Conservation (phyloP, 2,888 invertebrate species). For the Villa cingulata region DNA sequence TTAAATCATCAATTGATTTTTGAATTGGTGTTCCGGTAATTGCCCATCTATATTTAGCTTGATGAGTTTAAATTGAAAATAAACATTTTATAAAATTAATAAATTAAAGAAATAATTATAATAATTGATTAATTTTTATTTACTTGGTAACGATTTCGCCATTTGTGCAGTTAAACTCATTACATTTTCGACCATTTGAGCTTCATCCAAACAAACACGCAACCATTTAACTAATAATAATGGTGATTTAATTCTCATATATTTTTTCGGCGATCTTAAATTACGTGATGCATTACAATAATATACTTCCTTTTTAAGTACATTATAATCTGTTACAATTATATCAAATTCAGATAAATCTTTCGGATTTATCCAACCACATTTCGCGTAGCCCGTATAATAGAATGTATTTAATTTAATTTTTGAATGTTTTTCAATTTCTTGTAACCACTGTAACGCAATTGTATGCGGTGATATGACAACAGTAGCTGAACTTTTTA, state of each 20-base stretch:
- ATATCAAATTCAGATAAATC: constrained; percentile 51
- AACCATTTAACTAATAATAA: constrained; percentile 59
- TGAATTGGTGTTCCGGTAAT: constrained; percentile 62
- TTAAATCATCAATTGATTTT: constrained; percentile 40
- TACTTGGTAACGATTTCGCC: constrained; percentile 26
- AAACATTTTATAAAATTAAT: no score
- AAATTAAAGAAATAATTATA: no score
- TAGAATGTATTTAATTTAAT: constrained; percentile 38
- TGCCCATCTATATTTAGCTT: constrained; percentile 54
- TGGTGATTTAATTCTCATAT: constrained; percentile 49
- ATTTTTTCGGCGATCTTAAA: constrained; percentile 47
- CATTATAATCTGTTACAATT: constrained; percentile 57
- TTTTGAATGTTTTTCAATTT: constrained; percentile 50
- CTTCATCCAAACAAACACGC: constrained; percentile 66
- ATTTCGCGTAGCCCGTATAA: constrained; percentile 37
- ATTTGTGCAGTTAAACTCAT: constrained; percentile 42
- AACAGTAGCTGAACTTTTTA: constrained; percentile 47
- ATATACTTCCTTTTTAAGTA: constrained; percentile 47
- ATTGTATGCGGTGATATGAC: constrained; percentile 58
- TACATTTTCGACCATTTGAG: constrained; percentile 59
- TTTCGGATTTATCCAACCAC: constrained; percentile 40
- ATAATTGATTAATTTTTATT: no score
- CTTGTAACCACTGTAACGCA: constrained; percentile 56
- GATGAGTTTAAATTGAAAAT: no score
- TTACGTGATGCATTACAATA: constrained; percentile 39